These are phyloP conservation scores for Enteromius fasciolatus DNA, from an alignment of 2,797 vertebrate species.

Conservation along the genomic window DNA sequence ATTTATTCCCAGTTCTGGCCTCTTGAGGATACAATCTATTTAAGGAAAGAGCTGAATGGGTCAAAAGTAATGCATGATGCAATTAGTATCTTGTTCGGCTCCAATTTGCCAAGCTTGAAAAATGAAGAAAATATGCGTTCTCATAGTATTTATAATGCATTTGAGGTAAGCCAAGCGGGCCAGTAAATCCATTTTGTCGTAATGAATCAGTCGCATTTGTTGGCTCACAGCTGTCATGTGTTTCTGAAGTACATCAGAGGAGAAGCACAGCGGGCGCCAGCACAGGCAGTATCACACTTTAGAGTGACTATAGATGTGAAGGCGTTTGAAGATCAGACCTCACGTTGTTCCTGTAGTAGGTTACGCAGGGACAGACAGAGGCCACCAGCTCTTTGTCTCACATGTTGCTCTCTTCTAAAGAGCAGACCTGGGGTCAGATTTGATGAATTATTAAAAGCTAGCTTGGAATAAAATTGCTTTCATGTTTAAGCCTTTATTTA, in stretches of 20 bases:
- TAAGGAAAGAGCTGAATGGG: constrained; percentile 37
- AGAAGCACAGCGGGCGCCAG: not conserved
- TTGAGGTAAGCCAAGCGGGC: not conserved
- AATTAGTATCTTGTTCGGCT: not conserved
- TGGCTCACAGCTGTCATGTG: not conserved
- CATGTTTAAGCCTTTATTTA: constrained; percentile 65
- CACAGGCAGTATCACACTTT: constrained; percentile 11
- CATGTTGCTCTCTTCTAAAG: constrained; percentile 59
- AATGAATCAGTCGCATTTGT: not conserved
- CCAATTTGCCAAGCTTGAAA: not conserved
- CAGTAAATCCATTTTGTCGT: not conserved
- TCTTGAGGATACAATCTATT: constrained; percentile 19
- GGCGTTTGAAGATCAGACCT: constrained; percentile 62
- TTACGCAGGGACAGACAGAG: constrained; percentile 45
- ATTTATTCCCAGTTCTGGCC: constrained; percentile 21
- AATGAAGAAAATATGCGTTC: not conserved
- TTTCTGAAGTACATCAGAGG: constrained; percentile 22
- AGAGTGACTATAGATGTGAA: constrained; percentile 9
- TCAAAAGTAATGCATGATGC: constrained; percentile 6
- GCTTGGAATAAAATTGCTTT: constrained; percentile 58
- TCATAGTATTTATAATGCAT: not conserved
- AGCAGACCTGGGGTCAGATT: constrained; percentile 60
- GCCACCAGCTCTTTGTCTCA: constrained; percentile 47
- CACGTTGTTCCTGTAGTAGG: constrained; percentile 55
- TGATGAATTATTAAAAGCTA: constrained; percentile 67